A percentile compares a stretch with the other conserved stretches of the same genome.
Evolutionary conservation across 2,888 invertebrate genomes (phyloP).

Genomic region (Diplazon laetatorius): DNA sequence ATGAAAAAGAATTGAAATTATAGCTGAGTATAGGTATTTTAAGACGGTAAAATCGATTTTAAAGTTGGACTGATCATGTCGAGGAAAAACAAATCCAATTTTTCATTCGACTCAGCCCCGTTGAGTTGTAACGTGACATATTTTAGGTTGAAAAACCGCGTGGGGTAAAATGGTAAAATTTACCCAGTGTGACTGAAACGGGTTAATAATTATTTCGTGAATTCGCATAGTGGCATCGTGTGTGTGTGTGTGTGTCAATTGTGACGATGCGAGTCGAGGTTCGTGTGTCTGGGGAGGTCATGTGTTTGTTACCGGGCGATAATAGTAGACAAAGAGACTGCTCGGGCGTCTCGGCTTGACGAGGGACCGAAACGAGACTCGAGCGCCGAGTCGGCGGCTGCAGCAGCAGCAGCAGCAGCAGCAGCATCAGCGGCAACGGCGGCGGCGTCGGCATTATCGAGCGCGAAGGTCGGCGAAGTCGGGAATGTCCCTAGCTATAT

Average conservation of each 20-base stretch:
- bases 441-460: constrained; percentile 57
- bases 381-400: constrained; percentile 49
- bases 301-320: constrained; percentile 38
- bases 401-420: background rate
- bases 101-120: no score
- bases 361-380: constrained; percentile 25
- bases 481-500: constrained; percentile 62
- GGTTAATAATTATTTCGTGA: constrained; percentile 29
- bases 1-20: no score
- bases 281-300: constrained; percentile 6
- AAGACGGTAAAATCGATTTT: no score
- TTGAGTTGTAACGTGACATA: no score
- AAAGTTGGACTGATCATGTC: no score
- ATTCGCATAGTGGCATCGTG: constrained; percentile 2
- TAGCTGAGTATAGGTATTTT: no score
- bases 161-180: no score
- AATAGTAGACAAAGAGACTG: constrained; percentile 49
- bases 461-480: constrained; percentile 66
- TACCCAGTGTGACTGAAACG: no score
- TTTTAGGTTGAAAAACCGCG: no score
- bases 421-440: constrained; percentile 19
- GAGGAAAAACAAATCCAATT: no score
- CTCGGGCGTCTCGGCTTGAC: constrained; percentile 30
- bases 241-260: constrained; percentile 9
- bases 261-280: constrained; percentile 15